These are phyloP conservation scores for Polypterus bichir DNA, from an alignment of 2,113 vertebrate genomes.

Conservation along the genomic window DNA sequence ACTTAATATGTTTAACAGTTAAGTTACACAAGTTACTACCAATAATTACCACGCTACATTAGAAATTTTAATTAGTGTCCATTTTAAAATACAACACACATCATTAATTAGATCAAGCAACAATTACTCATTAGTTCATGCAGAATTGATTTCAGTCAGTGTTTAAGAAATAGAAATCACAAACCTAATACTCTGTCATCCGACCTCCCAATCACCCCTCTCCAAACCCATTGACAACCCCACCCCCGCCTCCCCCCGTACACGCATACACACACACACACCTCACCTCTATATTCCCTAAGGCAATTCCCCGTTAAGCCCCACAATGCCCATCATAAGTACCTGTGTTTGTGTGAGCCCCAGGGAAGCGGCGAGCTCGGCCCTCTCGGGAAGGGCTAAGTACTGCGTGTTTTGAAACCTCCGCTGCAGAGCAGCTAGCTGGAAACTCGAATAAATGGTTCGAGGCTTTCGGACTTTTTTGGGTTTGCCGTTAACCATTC, in stretches of 20 bases:
- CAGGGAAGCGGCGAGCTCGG: conserved; percentile 86
- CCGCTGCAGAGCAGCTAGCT: conserved; percentile 90
- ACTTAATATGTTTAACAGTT: too few species aligned
- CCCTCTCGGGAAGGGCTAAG: conserved; percentile 89
- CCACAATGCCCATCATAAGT: conserved; percentile 14
- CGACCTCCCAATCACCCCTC: not conserved
- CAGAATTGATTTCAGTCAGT: too few species aligned
- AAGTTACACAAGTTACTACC: too few species aligned
- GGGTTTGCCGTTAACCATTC: conserved; percentile 97
- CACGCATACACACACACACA: too few species aligned
- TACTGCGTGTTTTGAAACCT: conserved; percentile 98
- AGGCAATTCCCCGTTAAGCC: not conserved
- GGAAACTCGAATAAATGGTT: conserved; percentile 97
- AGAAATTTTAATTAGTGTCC: too few species aligned
- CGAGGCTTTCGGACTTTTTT: conserved; percentile 96
- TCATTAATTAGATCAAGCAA: too few species aligned
- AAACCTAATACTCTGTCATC: too few species aligned
- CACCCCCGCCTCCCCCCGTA: not conserved
- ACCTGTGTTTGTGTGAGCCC: conserved; percentile 96
- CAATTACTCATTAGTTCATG: too few species aligned
- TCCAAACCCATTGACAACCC: not conserved
- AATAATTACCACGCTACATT: too few species aligned
- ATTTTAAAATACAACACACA: too few species aligned
- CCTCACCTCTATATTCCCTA: not conserved
- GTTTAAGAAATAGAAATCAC: too few species aligned